Evolutionary conservation across 1,140 invertebrate species (phyloP).

Genomic region (Drosophila erecta): DNA sequence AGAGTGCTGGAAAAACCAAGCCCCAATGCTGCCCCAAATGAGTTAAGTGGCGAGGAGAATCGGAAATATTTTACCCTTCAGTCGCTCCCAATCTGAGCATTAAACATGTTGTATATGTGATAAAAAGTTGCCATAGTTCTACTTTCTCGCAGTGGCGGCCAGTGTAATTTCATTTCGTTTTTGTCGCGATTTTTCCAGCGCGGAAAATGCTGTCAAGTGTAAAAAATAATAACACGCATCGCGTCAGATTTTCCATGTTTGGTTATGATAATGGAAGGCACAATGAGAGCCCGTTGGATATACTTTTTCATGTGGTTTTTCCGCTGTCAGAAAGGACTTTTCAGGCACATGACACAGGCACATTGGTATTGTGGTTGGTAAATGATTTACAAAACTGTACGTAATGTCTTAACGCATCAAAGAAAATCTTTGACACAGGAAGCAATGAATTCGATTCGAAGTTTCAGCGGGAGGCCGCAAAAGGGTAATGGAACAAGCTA

Average conservation of each 20-base stretch:
- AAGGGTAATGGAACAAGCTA: slow-evolving; percentile 16
- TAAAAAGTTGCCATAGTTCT: slow-evolving; percentile 67
- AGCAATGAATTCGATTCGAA: slow-evolving; percentile 36
- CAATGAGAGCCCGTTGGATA: slow-evolving; percentile 47
- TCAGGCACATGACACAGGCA: slow-evolving; percentile 11
- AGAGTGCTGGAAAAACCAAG: slow-evolving; percentile 22
- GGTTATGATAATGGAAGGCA: slow-evolving; percentile 70
- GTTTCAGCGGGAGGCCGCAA: slow-evolving; percentile 10
- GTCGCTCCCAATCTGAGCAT: slow-evolving; percentile 54
- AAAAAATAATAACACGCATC: slow-evolving; percentile 71
- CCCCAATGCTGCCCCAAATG: slow-evolving; percentile 57
- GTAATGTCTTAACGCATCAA: slow-evolving; percentile 69
- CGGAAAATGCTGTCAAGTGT: slow-evolving; percentile 57
- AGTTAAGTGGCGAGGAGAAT: slow-evolving; percentile 65
- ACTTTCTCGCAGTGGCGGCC: slow-evolving; percentile 4
- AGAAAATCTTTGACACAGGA: slow-evolving; percentile 58
- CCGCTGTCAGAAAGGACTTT: slow-evolving; percentile 35
- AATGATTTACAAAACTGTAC: slow-evolving; percentile 61
- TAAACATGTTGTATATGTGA: slow-evolving; percentile 53
- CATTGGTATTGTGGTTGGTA: slow-evolving; percentile 48
- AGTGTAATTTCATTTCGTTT: slow-evolving; percentile 47
- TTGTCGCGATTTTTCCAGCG: slow-evolving; percentile 41
- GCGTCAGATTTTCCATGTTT: slow-evolving; percentile 74
- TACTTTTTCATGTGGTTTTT: slow-evolving; percentile 12
- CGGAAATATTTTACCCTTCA: slow-evolving; percentile 44